These are phyloP conservation scores for Tetrapedia diversipes DNA, from an alignment of 2,888 invertebrate genomes.

Conservation along the genomic window DNA sequence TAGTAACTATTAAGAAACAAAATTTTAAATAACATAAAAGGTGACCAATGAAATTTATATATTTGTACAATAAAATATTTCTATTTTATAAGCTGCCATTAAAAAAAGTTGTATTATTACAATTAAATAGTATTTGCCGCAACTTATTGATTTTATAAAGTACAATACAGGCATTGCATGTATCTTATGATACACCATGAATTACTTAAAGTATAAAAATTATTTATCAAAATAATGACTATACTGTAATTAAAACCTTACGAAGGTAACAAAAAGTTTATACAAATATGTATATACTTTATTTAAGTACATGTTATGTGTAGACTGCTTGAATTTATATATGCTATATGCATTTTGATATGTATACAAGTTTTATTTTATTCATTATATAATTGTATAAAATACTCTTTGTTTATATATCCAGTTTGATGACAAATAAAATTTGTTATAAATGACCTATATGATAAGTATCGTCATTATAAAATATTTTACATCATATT, in stretches of 20 bases:
- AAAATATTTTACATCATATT: constrained; percentile 10
- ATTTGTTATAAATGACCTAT: neutral
- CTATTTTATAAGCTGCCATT: constrained; percentile 70
- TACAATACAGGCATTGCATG: constrained; percentile 28
- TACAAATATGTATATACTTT: constrained; percentile 27
- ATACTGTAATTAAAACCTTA: constrained; percentile 36
- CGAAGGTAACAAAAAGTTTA: constrained; percentile 26
- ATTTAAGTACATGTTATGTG: constrained; percentile 54
- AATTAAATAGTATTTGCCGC: constrained; percentile 56
- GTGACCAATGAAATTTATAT: constrained; percentile 15
- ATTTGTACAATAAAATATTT: constrained; percentile 69
- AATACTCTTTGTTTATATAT: neutral
- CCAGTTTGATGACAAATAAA: neutral
- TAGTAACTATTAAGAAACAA: constrained; percentile 61
- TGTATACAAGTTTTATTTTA: neutral
- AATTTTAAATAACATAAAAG: constrained; percentile 15
- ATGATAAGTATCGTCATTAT: constrained; percentile 25
- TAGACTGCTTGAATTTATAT: constrained; percentile 9
- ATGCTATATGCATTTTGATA: neutral
- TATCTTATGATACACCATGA: constrained; percentile 30
- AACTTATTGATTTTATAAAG: constrained; percentile 32
- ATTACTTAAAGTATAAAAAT: constrained; percentile 38
- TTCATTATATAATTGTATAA: constrained; percentile 10
- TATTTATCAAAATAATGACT: constrained; percentile 35
- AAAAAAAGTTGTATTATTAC: constrained; percentile 64